A percentile compares a stretch with the other conserved stretches of the same genome.
These are phyloP conservation scores for Sturmia bella DNA, from an alignment of 2,888 invertebrate species.

Conservation along the genomic window DNA sequence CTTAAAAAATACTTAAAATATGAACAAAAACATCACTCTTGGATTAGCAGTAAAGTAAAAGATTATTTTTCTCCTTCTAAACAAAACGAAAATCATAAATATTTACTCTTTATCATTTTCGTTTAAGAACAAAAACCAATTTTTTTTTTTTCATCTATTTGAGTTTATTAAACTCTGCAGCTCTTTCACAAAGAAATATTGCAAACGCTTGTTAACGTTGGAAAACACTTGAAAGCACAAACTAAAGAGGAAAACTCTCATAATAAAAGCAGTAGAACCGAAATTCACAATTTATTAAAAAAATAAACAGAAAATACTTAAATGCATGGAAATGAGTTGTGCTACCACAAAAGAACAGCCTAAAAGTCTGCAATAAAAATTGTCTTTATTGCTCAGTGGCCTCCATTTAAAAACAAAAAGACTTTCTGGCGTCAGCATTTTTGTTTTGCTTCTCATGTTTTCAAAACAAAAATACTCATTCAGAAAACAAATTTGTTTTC, in stretches of 20 bases:
- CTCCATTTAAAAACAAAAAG: slow-evolving; percentile 52
- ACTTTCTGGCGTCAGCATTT: slow-evolving; percentile 52
- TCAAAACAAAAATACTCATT: slow-evolving; percentile 5
- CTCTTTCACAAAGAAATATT: slow-evolving; percentile 8
- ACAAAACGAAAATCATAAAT: slow-evolving; percentile 47
- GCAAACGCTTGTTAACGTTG: neutral
- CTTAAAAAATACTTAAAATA: slow-evolving; percentile 9
- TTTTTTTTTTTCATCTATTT: slow-evolving; percentile 10
- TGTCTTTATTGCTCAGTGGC: slow-evolving; percentile 39
- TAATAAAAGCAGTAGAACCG: neutral
- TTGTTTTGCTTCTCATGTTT: neutral
- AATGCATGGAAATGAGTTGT: slow-evolving; percentile 33
- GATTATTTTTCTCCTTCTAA: neutral
- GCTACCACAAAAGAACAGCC: slow-evolving; percentile 55
- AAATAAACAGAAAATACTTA: slow-evolving; percentile 2
- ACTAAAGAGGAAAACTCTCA: slow-evolving; percentile 18
- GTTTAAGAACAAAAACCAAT: slow-evolving; percentile 37
- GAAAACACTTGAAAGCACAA: slow-evolving; percentile 32
- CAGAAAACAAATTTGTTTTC: neutral
- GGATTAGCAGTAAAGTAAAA: slow-evolving; percentile 37
- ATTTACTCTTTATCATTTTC: slow-evolving; percentile 15
- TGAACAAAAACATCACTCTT: slow-evolving; percentile 28
- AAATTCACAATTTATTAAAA: slow-evolving; percentile 22
- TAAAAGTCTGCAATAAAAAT: slow-evolving; percentile 50
- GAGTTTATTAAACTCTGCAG: slow-evolving; percentile 43